Evolutionary conservation across 1,140 invertebrate species (phyloP), one percentile per base, ranked within the genome.

Genomic region (Nasonia vitripennis): DNA sequence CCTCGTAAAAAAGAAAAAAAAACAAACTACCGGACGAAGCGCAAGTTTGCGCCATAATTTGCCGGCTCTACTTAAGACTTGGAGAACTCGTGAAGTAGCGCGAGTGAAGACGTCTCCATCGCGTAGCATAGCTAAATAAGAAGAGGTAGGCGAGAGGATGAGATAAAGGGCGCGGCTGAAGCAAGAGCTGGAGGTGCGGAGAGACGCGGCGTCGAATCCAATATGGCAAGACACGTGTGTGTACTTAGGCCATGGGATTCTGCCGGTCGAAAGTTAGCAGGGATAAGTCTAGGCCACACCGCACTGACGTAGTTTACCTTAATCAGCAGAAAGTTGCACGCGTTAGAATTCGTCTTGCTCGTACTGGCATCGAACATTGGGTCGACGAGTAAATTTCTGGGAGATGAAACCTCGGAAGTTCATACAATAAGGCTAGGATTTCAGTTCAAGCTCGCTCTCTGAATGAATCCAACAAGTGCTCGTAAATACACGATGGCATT

Each of bases 301-400:
- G 37, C 37, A 20, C 73, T 20, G 17, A 75, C n/a, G 34, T 55
- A 87, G 88, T 88, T 89, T 88, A 87, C 88, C 88, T 85, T 87
- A 88, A 90, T 90, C 89, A 87, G 88, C 86, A 79, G 78, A 77
- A 88, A 90, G 89, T 89, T 90, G 88, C 67, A 85, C 67, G 85
- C 78, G 73, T 74, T 55, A 80, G 77, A 78, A 75, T 73, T 78
- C 34, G 20, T 62, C 55, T 62, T 62, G n/a, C 55, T 62, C 55
- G 17, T n/a, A 62, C 17, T 45, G 1, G 55, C 20, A 62, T 62
- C 55, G 55, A 62, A n/a, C 20, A 55, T 4, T 2, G 55, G 4
- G 17, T 5, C 17, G 55, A 62, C 55, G 55, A 62, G 55, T 62
- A 20, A 62, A 62, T 62, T 62, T 62, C 55, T n/a, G 20, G 55